Conservation (phyloP, 2,888 invertebrate genomes). For the Cecidostiba fungosa region DNA sequence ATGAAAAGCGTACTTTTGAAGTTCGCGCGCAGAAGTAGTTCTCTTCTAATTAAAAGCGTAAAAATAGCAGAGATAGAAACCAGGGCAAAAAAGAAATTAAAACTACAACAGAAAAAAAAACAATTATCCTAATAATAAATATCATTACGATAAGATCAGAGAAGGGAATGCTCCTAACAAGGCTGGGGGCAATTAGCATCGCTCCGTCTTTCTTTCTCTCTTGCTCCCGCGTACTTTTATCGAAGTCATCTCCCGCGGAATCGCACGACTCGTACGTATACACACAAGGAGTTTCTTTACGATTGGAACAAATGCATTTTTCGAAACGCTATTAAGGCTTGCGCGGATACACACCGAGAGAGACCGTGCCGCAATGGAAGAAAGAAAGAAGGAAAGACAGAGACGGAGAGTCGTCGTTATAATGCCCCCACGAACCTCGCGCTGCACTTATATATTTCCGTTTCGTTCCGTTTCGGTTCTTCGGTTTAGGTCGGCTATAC, state of each 20-base stretch:
- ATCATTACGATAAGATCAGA: slow-evolving; percentile 56
- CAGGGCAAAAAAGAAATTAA: neutral
- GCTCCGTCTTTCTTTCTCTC: slow-evolving; percentile 19
- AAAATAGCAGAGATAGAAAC: neutral
- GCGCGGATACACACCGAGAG: neutral
- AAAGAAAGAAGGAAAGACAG: slow-evolving; percentile 21
- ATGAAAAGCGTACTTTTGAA: neutral
- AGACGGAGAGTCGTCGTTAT: slow-evolving; percentile 27
- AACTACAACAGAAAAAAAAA: slow-evolving; percentile 9
- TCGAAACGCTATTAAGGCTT: slow-evolving; percentile 53
- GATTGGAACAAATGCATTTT: slow-evolving; percentile 55
- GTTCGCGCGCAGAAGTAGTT: neutral
- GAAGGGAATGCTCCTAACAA: slow-evolving; percentile 43
- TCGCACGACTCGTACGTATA: slow-evolving; percentile 27
- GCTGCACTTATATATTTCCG: slow-evolving; percentile 55
- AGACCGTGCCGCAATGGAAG: neutral
- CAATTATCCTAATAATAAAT: slow-evolving; percentile 59
- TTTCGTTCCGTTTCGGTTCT: slow-evolving; percentile 60
- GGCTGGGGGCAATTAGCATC: slow-evolving; percentile 53
- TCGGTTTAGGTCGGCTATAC: slow-evolving; percentile 36
- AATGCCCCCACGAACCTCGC: neutral
- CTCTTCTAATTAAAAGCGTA: slow-evolving; percentile 14
- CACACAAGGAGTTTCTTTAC: slow-evolving; percentile 49
- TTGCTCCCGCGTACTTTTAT: slow-evolving; percentile 51
- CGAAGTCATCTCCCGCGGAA: slow-evolving; percentile 58